A percentile compares a stretch with the other conserved stretches of the same genome.
Conservation (phyloP, 2,113 vertebrate species). For the Dasyprocta punctata region DNA sequence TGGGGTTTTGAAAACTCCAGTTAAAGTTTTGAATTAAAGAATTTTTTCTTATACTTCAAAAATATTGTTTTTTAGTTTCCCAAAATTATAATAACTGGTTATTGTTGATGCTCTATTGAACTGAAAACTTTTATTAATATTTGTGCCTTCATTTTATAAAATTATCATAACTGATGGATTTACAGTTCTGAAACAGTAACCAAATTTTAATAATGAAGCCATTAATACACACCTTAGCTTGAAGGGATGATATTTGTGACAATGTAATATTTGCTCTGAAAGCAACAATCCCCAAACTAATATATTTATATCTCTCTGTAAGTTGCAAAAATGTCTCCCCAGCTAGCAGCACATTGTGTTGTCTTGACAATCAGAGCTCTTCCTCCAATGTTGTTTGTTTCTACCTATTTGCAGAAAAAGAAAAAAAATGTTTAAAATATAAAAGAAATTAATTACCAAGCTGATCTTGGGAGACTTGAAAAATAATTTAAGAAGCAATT, state of each 20-base stretch:
- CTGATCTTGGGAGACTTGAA: constrained; percentile 64
- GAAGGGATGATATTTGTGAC: constrained; percentile 79
- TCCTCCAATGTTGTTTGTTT: background rate
- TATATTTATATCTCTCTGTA: constrained; percentile 76
- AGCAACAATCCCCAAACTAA: constrained; percentile 83
- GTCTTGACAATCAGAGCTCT: constrained; percentile 51
- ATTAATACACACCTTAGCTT: constrained; percentile 80
- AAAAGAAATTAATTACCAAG: constrained; percentile 76
- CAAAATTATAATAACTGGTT: constrained; percentile 68
- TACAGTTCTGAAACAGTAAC: constrained; percentile 80
- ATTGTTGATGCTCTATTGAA: constrained; percentile 76
- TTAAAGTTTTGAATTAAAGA: constrained; percentile 74
- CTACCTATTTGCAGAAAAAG: constrained; percentile 53
- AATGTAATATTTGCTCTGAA: constrained; percentile 84
- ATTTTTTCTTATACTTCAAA: constrained; percentile 71
- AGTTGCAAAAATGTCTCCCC: constrained; percentile 62
- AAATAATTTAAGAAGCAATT: constrained; percentile 75
- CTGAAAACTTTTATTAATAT: constrained; percentile 82
- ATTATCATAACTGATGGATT: constrained; percentile 83
- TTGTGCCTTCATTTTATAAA: constrained; percentile 72
- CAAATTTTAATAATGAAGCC: constrained; percentile 84
- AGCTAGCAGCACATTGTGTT: constrained; percentile 8
- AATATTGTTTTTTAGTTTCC: constrained; percentile 59
- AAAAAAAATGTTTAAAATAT: constrained; percentile 65
- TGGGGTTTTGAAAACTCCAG: constrained; percentile 52